Conservation (phyloP, 2,888 invertebrate species). For the Theretra japonica region DNA sequence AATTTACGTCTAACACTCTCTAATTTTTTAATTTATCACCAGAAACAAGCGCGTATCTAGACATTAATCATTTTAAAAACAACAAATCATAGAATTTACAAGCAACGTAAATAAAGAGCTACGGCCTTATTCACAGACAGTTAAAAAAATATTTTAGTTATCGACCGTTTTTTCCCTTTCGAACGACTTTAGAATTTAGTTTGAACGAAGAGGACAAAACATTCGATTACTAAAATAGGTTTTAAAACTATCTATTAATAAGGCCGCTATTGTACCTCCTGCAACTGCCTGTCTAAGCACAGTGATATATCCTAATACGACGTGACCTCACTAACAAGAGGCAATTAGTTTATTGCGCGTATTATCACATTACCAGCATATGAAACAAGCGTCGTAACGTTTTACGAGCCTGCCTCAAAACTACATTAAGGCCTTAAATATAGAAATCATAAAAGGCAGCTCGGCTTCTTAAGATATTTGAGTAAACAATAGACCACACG, state of each 20-base stretch:
- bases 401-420: constrained; percentile 11
- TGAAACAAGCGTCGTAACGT: constrained; percentile 1
- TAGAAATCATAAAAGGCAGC: constrained; percentile 23
- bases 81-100: neutral
- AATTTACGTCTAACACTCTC: constrained; percentile 17
- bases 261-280: too few species aligned
- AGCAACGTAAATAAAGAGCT: neutral
- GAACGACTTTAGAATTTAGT: too few species aligned
- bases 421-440: constrained; percentile 20
- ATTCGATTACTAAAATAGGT: too few species aligned
- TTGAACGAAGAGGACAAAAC: too few species aligned
- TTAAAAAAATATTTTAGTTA: too few species aligned
- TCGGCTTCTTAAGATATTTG: neutral
- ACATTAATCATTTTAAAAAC: neutral
- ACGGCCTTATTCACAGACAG: too few species aligned
- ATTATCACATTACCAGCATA: constrained; percentile 12
- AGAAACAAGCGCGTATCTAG: neutral
- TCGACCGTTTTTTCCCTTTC: too few species aligned
- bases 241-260: too few species aligned
- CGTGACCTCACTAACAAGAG: constrained; percentile 15
- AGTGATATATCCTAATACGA: constrained; percentile 11
- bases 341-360: constrained; percentile 10
- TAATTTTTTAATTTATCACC: constrained; percentile 1
- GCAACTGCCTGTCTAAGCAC: neutral
- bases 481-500: constrained; percentile 24